These are phyloP conservation scores for Oreochromis mossambicus DNA, from an alignment of 2,797 vertebrate species.

Conservation along the genomic window DNA sequence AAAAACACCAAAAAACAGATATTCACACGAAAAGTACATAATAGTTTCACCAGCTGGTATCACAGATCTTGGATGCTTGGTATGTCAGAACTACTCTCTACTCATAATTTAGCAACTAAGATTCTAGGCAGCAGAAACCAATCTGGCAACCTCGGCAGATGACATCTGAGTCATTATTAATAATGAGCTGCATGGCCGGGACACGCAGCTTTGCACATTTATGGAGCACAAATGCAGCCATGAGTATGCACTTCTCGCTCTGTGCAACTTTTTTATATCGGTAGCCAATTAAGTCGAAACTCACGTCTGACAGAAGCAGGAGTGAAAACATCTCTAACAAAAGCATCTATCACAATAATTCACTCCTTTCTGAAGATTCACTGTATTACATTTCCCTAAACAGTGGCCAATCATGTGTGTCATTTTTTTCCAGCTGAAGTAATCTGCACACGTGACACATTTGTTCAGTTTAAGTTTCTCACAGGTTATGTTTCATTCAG, in stretches of 20 bases:
- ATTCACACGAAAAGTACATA: conserved; percentile 19
- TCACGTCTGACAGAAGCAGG: neutral
- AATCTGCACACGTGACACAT: neutral
- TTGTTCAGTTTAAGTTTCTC: neutral
- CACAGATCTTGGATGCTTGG: conserved; percentile 32
- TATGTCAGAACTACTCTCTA: conserved; percentile 33
- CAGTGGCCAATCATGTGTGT: neutral
- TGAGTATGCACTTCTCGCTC: conserved; percentile 16
- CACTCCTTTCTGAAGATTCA: neutral
- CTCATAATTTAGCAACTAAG: conserved; percentile 52
- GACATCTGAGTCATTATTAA: conserved; percentile 64
- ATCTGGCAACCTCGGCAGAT: conserved; percentile 47
- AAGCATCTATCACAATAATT: neutral
- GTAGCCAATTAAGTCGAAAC: conserved; percentile 18
- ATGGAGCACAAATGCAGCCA: conserved; percentile 26
- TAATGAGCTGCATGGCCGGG: conserved; percentile 49
- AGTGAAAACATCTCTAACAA: neutral
- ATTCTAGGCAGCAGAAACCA: conserved; percentile 49
- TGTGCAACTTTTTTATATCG: conserved; percentile 8
- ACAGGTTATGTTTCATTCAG: neutral
- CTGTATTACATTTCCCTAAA: neutral
- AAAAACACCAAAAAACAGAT: conserved; percentile 6
- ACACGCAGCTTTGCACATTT: conserved; percentile 34
- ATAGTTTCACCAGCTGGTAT: conserved; percentile 39
- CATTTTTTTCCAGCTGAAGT: neutral